A percentile compares a stretch with the other conserved stretches of the same genome.
Evolutionary conservation across 2,888 invertebrate genomes (phyloP).

Genomic region (Diogma glabrata): DNA sequence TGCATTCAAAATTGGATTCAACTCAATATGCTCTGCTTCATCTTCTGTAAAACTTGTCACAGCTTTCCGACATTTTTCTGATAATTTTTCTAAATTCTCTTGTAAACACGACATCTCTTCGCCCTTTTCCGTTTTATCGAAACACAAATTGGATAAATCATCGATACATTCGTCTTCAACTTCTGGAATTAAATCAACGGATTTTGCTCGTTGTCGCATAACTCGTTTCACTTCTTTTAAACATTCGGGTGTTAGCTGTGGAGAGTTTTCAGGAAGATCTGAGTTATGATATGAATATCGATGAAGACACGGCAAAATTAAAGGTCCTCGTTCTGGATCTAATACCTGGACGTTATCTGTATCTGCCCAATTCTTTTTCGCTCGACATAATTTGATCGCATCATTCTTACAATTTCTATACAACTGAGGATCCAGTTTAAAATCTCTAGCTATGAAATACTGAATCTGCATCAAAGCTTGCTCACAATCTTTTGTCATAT

Average conservation of each 20-base stretch:
- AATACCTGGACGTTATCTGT: slow-evolving; percentile 44
- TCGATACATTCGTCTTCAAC: slow-evolving; percentile 82
- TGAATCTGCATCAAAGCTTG: slow-evolving; percentile 88
- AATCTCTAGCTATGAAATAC: slow-evolving; percentile 93
- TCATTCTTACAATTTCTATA: slow-evolving; percentile 80
- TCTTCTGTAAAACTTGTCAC: slow-evolving; percentile 80
- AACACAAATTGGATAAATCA: slow-evolving; percentile 74
- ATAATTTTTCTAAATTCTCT: slow-evolving; percentile 60
- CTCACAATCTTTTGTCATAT: slow-evolving; percentile 85
- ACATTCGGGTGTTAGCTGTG: slow-evolving; percentile 47
- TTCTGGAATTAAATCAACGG: slow-evolving; percentile 88
- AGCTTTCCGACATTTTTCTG: slow-evolving; percentile 56
- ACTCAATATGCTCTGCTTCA: slow-evolving; percentile 74
- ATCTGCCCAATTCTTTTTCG: slow-evolving; percentile 64
- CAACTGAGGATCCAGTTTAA: slow-evolving; percentile 79
- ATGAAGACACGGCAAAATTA: slow-evolving; percentile 86
- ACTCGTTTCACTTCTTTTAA: slow-evolving; percentile 67
- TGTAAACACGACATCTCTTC: slow-evolving; percentile 91
- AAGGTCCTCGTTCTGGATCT: slow-evolving; percentile 68
- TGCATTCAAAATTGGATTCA: slow-evolving; percentile 80
- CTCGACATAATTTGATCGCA: slow-evolving; percentile 71
- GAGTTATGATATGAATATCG: slow-evolving; percentile 47
- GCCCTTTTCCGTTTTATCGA: slow-evolving; percentile 72
- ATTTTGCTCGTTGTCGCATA: slow-evolving; percentile 85
- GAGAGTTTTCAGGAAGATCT: slow-evolving; percentile 32